These are phyloP conservation scores for Cosmorhoe ocellata DNA, from an alignment of 2,888 invertebrate species.

Conservation along the genomic window DNA sequence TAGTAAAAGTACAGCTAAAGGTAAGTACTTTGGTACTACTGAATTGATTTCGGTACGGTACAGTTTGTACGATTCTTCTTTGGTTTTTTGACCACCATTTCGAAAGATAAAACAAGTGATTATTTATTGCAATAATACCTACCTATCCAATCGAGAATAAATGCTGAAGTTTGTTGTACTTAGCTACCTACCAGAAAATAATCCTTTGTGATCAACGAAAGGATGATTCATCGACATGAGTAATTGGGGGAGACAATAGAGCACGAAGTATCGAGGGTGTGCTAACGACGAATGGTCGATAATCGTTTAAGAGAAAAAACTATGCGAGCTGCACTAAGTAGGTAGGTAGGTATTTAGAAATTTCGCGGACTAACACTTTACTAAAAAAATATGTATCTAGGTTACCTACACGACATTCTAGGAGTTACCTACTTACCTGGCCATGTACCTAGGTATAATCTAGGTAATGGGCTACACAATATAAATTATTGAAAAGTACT, in stretches of 20 bases:
- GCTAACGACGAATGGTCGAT: background rate
- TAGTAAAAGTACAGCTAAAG: background rate
- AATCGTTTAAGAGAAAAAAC: background rate
- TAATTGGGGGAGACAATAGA: conserved; percentile 58
- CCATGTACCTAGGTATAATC: no score
- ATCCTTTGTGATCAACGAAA: conserved; percentile 59
- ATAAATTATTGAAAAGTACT: no score
- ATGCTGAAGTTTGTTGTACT: no score
- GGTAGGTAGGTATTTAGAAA: no score
- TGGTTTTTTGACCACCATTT: background rate
- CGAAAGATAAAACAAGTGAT: no score
- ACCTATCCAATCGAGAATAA: no score
- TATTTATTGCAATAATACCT: no score
- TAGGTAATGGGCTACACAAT: no score
- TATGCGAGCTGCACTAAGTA: no score
- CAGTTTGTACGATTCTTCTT: background rate
- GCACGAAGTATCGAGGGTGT: conserved; percentile 20
- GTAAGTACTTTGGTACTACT: no score
- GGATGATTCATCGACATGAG: conserved; percentile 74
- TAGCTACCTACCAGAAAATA: conserved; percentile 47
- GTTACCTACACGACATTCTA: background rate
- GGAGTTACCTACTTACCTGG: no score
- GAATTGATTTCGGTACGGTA: background rate
- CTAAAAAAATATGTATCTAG: no score
- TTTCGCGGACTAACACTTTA: background rate